phyloP scores from a whole-genome alignment of 2,113 vertebrate species.

The Scatophagus argus region DNA sequence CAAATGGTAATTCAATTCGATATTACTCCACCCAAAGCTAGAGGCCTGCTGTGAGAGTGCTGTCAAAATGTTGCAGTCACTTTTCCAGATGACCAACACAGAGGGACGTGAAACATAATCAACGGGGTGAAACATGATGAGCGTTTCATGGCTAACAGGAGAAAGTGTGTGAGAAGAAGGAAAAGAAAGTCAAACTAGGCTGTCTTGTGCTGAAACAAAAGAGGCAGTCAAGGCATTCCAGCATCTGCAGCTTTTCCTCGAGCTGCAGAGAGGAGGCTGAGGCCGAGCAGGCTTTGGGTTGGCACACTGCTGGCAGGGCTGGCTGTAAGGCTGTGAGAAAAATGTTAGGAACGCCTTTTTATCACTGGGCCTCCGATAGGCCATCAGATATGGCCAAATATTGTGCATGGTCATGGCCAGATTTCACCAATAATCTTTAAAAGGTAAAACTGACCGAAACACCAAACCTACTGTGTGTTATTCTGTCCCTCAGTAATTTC shows the following conservation, averaged over 20 bases:
- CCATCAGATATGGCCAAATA: conserved; percentile 29
- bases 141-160: neutral
- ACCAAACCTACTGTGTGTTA: neutral
- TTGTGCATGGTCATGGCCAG: neutral
- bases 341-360: conserved; percentile 31
- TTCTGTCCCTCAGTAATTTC: neutral
- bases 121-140: conserved; percentile 12
- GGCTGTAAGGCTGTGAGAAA: conserved; percentile 65
- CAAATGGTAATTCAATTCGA: conserved; percentile 32
- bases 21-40: conserved; percentile 17
- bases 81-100: conserved; percentile 1
- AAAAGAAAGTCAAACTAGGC: conserved; percentile 7
- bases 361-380: conserved; percentile 4
- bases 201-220: conserved; percentile 62
- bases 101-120: conserved; percentile 9
- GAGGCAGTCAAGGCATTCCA: conserved; percentile 77
- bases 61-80: conserved; percentile 19
- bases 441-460: neutral
- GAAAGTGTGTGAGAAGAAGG: neutral
- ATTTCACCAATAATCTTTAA: neutral
- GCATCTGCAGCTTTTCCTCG: conserved; percentile 57
- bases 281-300: conserved; percentile 30
- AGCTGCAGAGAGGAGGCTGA: conserved; percentile 24
- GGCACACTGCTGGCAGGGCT: conserved; percentile 29
- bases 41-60: conserved; percentile 21